phyloP scores from a whole-genome alignment of 2,113 vertebrate species.

The Eretmochelys imbricata region DNA sequence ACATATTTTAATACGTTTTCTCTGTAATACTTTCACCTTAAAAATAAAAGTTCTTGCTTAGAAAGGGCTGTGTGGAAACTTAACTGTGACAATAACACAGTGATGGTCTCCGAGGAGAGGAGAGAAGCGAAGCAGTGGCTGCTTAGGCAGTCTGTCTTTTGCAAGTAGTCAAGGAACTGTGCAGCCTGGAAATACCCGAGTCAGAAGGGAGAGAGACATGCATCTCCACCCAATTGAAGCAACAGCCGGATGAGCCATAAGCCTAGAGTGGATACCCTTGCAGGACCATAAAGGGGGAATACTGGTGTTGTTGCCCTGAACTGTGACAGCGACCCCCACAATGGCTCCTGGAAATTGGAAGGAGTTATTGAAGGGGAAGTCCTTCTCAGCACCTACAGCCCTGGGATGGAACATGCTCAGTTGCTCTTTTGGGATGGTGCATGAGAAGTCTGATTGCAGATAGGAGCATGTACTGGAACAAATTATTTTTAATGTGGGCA shows the following conservation, averaged over 20 bases:
- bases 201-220: neutral
- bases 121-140: neutral
- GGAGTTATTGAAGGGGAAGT: neutral
- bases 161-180: neutral
- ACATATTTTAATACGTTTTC: neutral
- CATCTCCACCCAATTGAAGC: neutral
- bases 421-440: neutral
- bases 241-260: neutral
- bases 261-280: neutral
- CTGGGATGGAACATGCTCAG: neutral
- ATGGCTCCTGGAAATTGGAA: neutral
- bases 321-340: neutral
- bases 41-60: neutral
- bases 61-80: neutral
- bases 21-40: neutral
- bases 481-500: neutral
- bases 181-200: neutral
- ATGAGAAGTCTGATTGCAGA: slow-evolving; percentile 54
- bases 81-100: neutral
- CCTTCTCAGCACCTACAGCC: neutral
- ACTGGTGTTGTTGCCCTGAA: neutral
- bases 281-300: neutral
- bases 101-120: neutral
- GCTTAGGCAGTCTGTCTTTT: neutral
- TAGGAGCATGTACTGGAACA: slow-evolving; percentile 33